Evolutionary conservation across 2,888 invertebrate genomes (phyloP), one percentile per base, ranked within the genome.

Genomic region (Schrankia costaestrigalis): DNA sequence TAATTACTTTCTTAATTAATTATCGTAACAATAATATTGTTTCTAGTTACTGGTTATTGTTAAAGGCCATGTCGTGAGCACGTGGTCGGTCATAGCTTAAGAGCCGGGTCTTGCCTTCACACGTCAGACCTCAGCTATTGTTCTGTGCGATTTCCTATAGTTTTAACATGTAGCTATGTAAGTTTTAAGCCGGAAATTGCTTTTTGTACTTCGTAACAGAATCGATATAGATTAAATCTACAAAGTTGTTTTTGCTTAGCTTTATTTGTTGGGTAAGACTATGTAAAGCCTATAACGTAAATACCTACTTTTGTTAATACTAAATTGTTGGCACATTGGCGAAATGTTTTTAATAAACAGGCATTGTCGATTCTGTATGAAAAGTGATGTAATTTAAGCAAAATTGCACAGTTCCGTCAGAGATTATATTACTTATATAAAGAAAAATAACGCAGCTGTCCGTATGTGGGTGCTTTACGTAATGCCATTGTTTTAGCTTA

Each of bases 101-200:
- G 53, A 63, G 72, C 71, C 73, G 50, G 61, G 55, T 71, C 72
- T 73, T 71, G 73, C 73, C 74, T 64, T 55, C 48, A 62, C 52
- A 59, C 59, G 53, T 56, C 57, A 54, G 56, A 67, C 62, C 61
- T 65, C 56, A 59, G 44, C 46, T 42, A 50, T 41, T 41, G 42
- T 46, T 45, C 40, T 48, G 48, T 52, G 50, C 49, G 51, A 46
- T 54, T 60, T 59, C 56, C 55, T 64, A 54, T 60, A 63, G 55
- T 41, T 63, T 58, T 51, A 41, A 56, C 31, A 37, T n/a, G 38
- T 51, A 55, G 46, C 44, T 46, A 47, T 32, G 37, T 56, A 57
- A 52, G 55, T 54, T 46, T 42, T 30, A 35, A 46, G 47, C 56
- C 59, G 56, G 52, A 59, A 54, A 56, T 63, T 58, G 48, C 51